Base-by-base conservation (phyloP, 2,113 vertebrate species). In the Sula dactylatra region DNA sequence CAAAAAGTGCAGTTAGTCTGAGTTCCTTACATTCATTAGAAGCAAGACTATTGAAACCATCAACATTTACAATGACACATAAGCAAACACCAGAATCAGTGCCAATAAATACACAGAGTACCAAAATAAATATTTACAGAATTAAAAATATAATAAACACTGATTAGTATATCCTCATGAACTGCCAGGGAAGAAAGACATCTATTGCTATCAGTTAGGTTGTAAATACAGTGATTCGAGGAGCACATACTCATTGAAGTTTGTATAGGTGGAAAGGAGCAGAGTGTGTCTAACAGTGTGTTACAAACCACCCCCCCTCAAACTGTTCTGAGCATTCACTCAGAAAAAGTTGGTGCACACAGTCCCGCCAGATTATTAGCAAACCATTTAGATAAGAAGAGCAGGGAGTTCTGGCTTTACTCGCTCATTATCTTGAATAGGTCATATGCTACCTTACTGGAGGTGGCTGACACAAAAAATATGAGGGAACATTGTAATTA, bases 51-150 rank as follows among this genome's bases (percentile, higher is more conserved):
- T 94, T 92, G 92, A 98, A 98, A 98, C 86, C 97, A 97, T 96
- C 89, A 97, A 97, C 97, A 96, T 97, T 97, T 97, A 98, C 96
- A 95, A 84, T 97, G 93, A 93, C 87, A 96, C 91, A 81, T 90
- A 94, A 96, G 96, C 97, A 96, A 97, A 94, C 93, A 97, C 90
- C 96, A 96, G 95, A 96, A 96, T 94, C 94, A 96, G 97, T 96
- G 96, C 95, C 97, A 96, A 98, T 97, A 98, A 98, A 98, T 98
- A 97, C 97, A 97, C 97, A 98, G 94, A 98, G 97, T 98, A 98
- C 94, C 97, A 98, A 98, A 98, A 98, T 97, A 98, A 98, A 98
- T 98, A 98, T 98, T 97, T 98, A 98, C 97, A 98, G 84, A 95
- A 96, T 97, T 98, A 97, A 98, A 98, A 98, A 98, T 97, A 98